These are phyloP conservation scores for Apteryx mantelli DNA, from an alignment of 2,113 vertebrate species.

Conservation along the genomic window DNA sequence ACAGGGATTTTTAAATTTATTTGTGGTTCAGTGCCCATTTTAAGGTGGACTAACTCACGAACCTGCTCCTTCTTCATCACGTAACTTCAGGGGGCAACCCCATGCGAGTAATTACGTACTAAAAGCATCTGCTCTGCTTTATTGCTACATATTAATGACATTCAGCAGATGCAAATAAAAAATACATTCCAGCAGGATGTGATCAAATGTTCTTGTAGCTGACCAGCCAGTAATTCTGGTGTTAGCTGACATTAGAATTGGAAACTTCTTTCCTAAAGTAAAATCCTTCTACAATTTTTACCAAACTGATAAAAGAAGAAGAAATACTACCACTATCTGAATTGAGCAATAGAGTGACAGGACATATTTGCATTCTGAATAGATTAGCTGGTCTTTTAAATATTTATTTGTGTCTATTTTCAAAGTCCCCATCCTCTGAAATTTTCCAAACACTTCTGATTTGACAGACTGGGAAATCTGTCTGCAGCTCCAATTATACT, in stretches of 20 bases:
- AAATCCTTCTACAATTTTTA: background rate
- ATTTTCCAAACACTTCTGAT: conserved; percentile 62
- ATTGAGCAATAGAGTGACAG: conserved; percentile 41
- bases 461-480: conserved; percentile 69
- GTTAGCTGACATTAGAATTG: background rate
- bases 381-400: conserved; percentile 57
- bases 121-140: background rate
- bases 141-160: background rate
- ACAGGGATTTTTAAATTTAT: background rate
- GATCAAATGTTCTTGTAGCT: conserved; percentile 20
- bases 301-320: conserved; percentile 5
- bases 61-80: background rate
- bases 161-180: conserved; percentile 37
- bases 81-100: background rate
- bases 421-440: conserved; percentile 49
- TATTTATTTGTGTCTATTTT: conserved; percentile 68
- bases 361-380: conserved; percentile 56
- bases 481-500: conserved; percentile 72
- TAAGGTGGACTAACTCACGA: background rate
- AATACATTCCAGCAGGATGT: background rate
- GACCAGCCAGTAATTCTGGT: background rate
- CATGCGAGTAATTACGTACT: background rate
- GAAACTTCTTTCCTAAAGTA: background rate
- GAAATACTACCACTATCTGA: conserved; percentile 23
- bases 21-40: background rate